These are phyloP conservation scores for Tipula confusa DNA, from an alignment of 2,888 invertebrate genomes.

Conservation along the genomic window DNA sequence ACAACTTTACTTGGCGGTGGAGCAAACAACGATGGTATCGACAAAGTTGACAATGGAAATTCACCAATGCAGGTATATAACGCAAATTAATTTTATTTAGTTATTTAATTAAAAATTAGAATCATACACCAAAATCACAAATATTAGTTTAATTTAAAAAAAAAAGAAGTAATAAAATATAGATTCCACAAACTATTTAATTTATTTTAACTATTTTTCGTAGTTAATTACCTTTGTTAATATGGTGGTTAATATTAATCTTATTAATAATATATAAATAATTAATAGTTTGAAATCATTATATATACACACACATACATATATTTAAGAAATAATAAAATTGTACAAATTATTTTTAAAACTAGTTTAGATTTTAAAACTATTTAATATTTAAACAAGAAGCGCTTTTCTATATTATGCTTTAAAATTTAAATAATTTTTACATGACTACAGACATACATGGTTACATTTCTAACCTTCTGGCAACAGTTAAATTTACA, in stretches of 20 bases:
- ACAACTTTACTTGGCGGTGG: slow-evolving; percentile 77
- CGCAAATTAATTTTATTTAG: not conserved
- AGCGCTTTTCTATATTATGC: slow-evolving; percentile 3
- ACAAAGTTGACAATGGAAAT: slow-evolving; percentile 84
- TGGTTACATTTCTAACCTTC: no score
- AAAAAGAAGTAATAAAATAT: not conserved
- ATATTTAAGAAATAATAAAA: not conserved
- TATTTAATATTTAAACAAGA: not conserved
- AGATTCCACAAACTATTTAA: not conserved
- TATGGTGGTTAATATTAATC: not conserved
- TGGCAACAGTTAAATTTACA: no score
- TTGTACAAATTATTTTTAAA: not conserved
- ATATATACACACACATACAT: not conserved
- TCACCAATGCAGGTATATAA: slow-evolving; percentile 78
- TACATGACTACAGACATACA: not conserved
- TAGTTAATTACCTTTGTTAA: not conserved
- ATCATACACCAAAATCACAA: not conserved
- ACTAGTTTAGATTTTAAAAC: not conserved
- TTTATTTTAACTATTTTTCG: not conserved
- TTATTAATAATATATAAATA: not conserved
- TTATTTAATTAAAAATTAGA: not conserved
- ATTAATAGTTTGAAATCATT: not conserved
- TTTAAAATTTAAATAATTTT: not conserved
- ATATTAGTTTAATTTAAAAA: not conserved
- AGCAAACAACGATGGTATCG: slow-evolving; percentile 74